These are phyloP conservation scores for Sialia sialis DNA, from an alignment of 2,113 vertebrate genomes.

Conservation along the genomic window DNA sequence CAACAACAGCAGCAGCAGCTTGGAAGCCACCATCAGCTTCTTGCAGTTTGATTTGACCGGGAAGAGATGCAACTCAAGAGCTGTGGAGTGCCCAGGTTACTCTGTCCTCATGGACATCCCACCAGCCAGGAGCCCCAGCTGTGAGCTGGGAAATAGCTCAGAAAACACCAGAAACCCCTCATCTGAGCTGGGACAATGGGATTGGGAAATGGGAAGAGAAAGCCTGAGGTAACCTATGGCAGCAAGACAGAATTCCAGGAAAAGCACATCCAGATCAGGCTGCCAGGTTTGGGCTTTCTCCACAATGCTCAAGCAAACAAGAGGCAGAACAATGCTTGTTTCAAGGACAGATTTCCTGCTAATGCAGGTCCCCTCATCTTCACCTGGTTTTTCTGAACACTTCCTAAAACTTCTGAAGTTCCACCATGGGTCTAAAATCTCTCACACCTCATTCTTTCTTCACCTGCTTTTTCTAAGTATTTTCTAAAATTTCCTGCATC, in stretches of 20 bases:
- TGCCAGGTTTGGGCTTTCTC: not conserved
- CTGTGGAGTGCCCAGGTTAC: not conserved
- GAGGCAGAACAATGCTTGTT: not conserved
- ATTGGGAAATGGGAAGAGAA: not conserved
- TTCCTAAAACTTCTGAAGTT: not conserved
- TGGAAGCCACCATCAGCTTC: not conserved
- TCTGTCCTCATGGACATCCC: not conserved
- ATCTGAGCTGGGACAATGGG: not conserved
- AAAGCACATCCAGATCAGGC: not conserved
- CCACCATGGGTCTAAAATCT: accelerated
- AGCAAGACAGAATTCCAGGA: not conserved
- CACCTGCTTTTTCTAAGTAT: not conserved
- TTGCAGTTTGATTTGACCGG: not conserved
- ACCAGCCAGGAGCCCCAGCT: not conserved
- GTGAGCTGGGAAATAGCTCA: not conserved
- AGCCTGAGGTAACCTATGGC: not conserved
- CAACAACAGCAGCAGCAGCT: not conserved
- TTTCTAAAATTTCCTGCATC: not conserved
- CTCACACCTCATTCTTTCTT: not conserved
- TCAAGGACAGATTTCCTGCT: not conserved
- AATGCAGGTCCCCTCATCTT: not conserved
- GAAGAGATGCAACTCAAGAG: not conserved
- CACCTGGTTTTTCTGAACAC: not conserved
- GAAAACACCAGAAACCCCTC: not conserved
- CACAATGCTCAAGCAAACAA: not conserved